A percentile compares a stretch with the other conserved stretches of the same genome.
Conservation (phyloP, 2,888 invertebrate genomes). For the Notodromas monacha region DNA sequence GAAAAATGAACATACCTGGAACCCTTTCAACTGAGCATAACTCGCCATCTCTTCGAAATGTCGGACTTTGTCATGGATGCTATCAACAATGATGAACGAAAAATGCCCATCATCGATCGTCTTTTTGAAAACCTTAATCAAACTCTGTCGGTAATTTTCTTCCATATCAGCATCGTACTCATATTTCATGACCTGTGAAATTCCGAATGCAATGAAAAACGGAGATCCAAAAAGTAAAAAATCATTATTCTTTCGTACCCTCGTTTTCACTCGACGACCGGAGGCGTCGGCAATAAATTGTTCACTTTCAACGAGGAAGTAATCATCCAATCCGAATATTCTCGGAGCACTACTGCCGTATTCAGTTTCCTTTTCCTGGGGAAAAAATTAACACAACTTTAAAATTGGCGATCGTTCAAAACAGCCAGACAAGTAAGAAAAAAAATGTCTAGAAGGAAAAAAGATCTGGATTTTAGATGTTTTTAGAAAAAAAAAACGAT, state of each 20-base stretch:
- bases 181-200: slow-evolving; percentile 35
- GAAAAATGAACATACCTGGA: slow-evolving; percentile 32
- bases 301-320: slow-evolving; percentile 43
- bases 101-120: slow-evolving; percentile 63
- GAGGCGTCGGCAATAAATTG: too few relatives aligned
- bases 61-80: slow-evolving; percentile 44
- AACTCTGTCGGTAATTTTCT: slow-evolving; percentile 37
- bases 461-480: too few relatives aligned
- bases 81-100: slow-evolving; percentile 67
- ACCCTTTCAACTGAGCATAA: slow-evolving; percentile 45
- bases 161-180: slow-evolving; percentile 63
- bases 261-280: too few relatives aligned
- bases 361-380: slow-evolving; percentile 34
- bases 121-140: slow-evolving; percentile 63
- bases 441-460: too few relatives aligned
- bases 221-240: too few relatives aligned
- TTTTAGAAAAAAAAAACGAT: too few relatives aligned
- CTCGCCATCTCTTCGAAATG: slow-evolving; percentile 63
- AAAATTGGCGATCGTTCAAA: background rate
- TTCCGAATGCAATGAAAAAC: slow-evolving; percentile 6
- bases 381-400: slow-evolving; percentile 7
- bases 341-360: slow-evolving; percentile 60
- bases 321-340: slow-evolving; percentile 74
- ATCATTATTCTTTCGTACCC: too few relatives aligned
- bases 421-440: background rate